Percentiles rank a stretch among this genome's conserved stretches.
Conservation (phyloP, 2,797 vertebrate genomes). For the Erpetoichthys calabaricus region DNA sequence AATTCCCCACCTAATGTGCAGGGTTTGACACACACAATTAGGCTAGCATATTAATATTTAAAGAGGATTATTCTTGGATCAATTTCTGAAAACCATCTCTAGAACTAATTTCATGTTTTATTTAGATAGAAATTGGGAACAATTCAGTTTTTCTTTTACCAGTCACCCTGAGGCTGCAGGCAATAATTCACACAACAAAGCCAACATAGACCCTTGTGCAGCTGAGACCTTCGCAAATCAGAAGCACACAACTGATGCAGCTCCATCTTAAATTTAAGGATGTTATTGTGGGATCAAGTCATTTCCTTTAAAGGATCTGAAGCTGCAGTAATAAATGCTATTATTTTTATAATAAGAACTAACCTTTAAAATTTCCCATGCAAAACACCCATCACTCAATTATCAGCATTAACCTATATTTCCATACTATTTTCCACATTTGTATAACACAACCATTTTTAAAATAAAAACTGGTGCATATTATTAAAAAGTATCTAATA, state of each 20-base stretch:
- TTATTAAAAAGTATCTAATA: too few relatives aligned
- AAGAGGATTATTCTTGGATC: constrained; percentile 68
- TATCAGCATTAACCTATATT: too few relatives aligned
- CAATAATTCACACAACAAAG: constrained; percentile 18
- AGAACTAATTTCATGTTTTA: constrained; percentile 67
- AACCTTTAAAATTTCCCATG: too few relatives aligned
- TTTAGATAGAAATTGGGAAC: constrained; percentile 39
- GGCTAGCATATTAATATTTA: constrained; percentile 64
- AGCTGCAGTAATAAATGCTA: too few relatives aligned
- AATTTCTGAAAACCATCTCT: constrained; percentile 58
- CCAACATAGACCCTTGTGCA: constrained; percentile 12
- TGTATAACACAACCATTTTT: too few relatives aligned
- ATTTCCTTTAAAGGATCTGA: too few relatives aligned
- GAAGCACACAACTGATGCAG: constrained; percentile 6
- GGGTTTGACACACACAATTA: constrained; percentile 38
- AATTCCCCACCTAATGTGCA: constrained; percentile 45
- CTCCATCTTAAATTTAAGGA: not conserved
- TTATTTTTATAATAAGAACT: too few relatives aligned
- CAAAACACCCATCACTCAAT: too few relatives aligned
- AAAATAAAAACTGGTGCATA: too few relatives aligned
- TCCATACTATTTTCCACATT: too few relatives aligned
- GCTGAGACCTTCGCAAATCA: constrained; percentile 10
- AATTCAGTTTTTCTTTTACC: constrained; percentile 24
- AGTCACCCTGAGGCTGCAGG: constrained; percentile 21
- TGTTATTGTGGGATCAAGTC: too few relatives aligned